Conservation (phyloP, 2,888 invertebrate genomes). For the Myopa tessellatipennis region DNA sequence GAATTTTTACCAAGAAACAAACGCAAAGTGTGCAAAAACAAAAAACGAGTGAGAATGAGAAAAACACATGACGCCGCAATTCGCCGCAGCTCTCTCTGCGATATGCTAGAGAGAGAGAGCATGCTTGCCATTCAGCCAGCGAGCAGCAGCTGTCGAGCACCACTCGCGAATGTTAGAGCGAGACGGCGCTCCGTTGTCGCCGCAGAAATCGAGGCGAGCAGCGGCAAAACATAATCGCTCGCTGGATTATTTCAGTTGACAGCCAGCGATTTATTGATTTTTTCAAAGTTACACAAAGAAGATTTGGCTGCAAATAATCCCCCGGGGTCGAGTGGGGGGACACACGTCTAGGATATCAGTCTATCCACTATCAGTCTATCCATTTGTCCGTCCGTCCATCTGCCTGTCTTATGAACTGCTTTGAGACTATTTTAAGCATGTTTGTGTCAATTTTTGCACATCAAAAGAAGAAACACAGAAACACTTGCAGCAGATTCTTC, state of each 20-base stretch:
- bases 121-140: constrained; percentile 15
- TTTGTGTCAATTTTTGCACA: neutral
- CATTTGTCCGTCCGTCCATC: neutral
- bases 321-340: neutral
- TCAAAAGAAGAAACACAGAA: neutral
- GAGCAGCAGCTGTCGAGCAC: constrained; percentile 36
- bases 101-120: constrained; percentile 40
- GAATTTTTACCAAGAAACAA: too few species aligned
- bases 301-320: constrained; percentile 30
- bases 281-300: constrained; percentile 64
- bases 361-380: neutral
- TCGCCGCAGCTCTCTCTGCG: neutral
- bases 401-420: neutral
- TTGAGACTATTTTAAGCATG: neutral
- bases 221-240: neutral
- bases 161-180: constrained; percentile 21
- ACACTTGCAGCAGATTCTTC: neutral
- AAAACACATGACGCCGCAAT: neutral
- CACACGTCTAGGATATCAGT: too few species aligned
- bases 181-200: neutral
- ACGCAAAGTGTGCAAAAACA: too few species aligned
- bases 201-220: neutral
- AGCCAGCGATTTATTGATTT: constrained; percentile 62
- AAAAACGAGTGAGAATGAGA: neutral
- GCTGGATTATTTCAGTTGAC: constrained; percentile 44